Percentiles rank a stretch among this genome's conserved stretches.
phyloP scores from a whole-genome alignment of 2,888 invertebrate genomes.

The Drosophila flavopinicola region DNA sequence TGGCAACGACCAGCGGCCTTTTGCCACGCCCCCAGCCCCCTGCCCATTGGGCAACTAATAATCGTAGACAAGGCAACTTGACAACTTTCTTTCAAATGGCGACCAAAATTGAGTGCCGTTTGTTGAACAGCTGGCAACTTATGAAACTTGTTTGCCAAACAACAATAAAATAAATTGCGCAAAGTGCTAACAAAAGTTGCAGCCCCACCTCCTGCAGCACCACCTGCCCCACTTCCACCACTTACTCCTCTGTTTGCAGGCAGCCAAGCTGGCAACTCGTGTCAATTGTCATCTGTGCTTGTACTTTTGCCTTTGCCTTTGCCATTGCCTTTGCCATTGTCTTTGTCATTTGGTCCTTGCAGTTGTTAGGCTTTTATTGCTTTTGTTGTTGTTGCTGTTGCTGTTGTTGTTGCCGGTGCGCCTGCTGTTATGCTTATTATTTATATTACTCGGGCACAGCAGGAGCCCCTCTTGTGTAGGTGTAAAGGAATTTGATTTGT shows the following conservation, averaged over 20 bases:
- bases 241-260: background rate
- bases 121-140: constrained; percentile 70
- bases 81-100: constrained; percentile 66
- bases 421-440: constrained; percentile 70
- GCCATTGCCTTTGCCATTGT: constrained; percentile 17
- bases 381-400: constrained; percentile 46
- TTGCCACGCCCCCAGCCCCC: background rate
- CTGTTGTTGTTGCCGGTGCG: constrained; percentile 51
- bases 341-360: constrained; percentile 36
- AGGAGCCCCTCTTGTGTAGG: constrained; percentile 42
- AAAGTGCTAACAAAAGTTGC: constrained; percentile 61
- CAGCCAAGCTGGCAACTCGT: constrained; percentile 52
- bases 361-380: constrained; percentile 62
- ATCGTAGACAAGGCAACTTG: constrained; percentile 56
- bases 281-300: constrained; percentile 75
- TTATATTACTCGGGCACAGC: constrained; percentile 64
- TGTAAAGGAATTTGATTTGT: constrained; percentile 64
- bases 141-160: constrained; percentile 78
- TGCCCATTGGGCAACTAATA: constrained; percentile 49
- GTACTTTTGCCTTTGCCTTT: constrained; percentile 33
- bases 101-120: constrained; percentile 72
- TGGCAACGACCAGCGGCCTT: background rate
- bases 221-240: no score
- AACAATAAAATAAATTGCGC: constrained; percentile 81
- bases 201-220: background rate